Evolutionary conservation across 2,888 invertebrate species (phyloP).

Genomic region (Carabus problematicus): DNA sequence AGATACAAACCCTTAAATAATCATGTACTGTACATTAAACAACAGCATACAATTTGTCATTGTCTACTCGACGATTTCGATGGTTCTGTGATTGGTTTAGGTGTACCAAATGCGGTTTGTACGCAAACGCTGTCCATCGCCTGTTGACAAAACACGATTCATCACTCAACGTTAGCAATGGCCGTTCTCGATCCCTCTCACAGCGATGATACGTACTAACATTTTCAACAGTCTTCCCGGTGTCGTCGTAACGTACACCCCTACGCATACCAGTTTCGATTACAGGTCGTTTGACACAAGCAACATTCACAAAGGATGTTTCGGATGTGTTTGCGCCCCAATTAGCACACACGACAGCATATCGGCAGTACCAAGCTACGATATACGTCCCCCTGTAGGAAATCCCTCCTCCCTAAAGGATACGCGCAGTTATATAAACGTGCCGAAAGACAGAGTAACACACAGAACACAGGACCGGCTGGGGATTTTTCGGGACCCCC

Average conservation of each 20-base stretch:
- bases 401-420: too few species aligned
- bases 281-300: slow-evolving; percentile 33
- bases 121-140: slow-evolving; percentile 4
- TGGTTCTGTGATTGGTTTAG: background rate
- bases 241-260: background rate
- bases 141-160: slow-evolving; percentile 18
- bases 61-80: slow-evolving; percentile 10
- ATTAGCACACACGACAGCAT: slow-evolving; percentile 27
- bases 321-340: slow-evolving; percentile 21
- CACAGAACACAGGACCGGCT: background rate
- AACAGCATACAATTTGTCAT: slow-evolving; percentile 4
- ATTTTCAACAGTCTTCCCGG: slow-evolving; percentile 8
- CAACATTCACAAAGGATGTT: slow-evolving; percentile 9
- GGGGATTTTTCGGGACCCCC: too few species aligned
- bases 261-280: slow-evolving; percentile 20
- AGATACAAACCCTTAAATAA: too few species aligned
- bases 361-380: too few species aligned
- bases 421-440: too few species aligned
- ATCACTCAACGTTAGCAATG: slow-evolving; percentile 5
- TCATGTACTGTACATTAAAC: background rate
- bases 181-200: slow-evolving; percentile 16
- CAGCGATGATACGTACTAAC: background rate
- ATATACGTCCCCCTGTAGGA: too few species aligned
- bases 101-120: background rate
- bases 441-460: too few species aligned